Percentiles rank a stretch among this genome's conserved stretches.
These are phyloP conservation scores for Petrolisthes manimaculis DNA, from an alignment of 2,888 invertebrate genomes.

Conservation along the genomic window DNA sequence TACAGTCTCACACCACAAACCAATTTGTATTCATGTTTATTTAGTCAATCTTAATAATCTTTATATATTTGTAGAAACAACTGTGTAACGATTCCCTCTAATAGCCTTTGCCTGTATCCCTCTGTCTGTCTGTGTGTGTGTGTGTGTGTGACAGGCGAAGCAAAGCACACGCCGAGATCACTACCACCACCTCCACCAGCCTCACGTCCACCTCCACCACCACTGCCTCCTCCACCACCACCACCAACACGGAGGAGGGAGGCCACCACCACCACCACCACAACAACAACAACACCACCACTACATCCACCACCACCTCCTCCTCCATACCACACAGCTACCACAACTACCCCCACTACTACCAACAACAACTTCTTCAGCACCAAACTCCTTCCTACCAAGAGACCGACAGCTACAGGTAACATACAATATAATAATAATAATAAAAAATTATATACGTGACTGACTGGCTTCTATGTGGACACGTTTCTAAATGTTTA, in stretches of 20 bases:
- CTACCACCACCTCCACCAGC: not conserved
- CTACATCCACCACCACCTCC: not conserved
- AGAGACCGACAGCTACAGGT: constrained; percentile 26
- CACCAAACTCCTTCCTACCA: constrained; percentile 15
- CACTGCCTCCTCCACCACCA: not conserved
- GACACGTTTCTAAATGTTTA: no score
- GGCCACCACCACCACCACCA: not conserved
- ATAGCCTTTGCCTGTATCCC: not conserved
- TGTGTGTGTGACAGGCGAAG: not conserved
- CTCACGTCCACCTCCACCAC: not conserved
- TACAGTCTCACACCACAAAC: no score
- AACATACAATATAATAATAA: no score
- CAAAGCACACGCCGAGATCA: not conserved
- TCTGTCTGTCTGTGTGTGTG: not conserved
- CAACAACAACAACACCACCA: not conserved
- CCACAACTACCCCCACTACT: constrained; percentile 22
- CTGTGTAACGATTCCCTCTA: not conserved
- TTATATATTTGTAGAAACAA: no score
- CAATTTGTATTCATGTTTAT: no score
- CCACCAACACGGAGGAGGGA: not conserved
- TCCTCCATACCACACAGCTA: not conserved
- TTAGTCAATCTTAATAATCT: no score
- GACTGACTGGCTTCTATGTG: no score
- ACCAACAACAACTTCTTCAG: not conserved
- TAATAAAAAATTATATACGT: no score